Evolutionary conservation across 2,113 vertebrate genomes (phyloP), one percentile per base, ranked within the genome.

Genomic region (Gavia stellata): DNA sequence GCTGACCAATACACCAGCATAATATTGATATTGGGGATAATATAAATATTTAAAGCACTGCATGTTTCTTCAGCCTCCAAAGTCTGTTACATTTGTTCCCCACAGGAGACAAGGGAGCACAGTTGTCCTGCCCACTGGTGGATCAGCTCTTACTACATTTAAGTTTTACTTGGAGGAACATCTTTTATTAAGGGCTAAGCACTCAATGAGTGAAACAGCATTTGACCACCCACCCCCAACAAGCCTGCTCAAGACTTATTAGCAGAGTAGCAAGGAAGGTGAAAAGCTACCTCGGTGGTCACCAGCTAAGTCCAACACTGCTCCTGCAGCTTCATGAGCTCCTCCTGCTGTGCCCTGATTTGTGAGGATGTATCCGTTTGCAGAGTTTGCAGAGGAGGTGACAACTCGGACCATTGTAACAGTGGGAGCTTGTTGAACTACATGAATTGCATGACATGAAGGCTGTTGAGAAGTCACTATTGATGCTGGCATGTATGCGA

Each of bases 351-450:
- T 93, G 92, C 97, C 98, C 94, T 98, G 97, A 94, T 98, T 98
- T 44, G 99, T 96, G 34, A 99, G 96, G 92, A 99, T 98, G 98
- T 99, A 99, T 10, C 99, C 99, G 0, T 99, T 99, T 3, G 99
- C 98, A 8, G 99, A 98, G 95, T 95, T 98, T 93, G 99, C 97
- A 2, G 98, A 97, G 53, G 98, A 98, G 96, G 99, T 99, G 75
- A 99, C 98, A 86, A 99, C 98, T 58, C 99, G 97, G 93, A 99
- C 98, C 99, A 99, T 99, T 93, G 99, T 99, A 95, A 99, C 98
- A 2, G 99, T 98, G 58, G 99, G 98, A 28, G 99, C 99, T 75
- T 99, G 98, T 33, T 99, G 99, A 38, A 99, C 98, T 9, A 99
- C 95, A 6, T 99, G 99, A 85, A 99, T 98, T 3, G 99, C 98